Base-by-base conservation (phyloP, 2,888 invertebrate species). In the Pasiphila rectangulata region DNA sequence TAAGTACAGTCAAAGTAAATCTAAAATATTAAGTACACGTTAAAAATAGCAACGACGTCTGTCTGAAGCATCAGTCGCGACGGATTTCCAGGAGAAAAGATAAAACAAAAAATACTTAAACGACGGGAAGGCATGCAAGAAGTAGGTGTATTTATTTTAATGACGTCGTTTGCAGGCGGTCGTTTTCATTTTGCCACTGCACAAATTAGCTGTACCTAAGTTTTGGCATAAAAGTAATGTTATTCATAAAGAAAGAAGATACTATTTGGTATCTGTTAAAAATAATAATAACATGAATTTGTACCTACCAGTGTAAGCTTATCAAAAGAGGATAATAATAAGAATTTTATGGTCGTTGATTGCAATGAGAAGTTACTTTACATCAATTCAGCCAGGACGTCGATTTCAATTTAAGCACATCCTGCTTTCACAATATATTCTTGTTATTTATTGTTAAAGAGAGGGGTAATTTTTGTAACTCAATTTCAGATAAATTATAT, bases 321-420 rank as follows among this genome's bases (percentile, higher is more conserved):
- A n/a, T n/a, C n/a, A n/a, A n/a, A n/a, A n/a, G n/a, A n/a, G n/a
- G n/a, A 1, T 61, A 72, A 81, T 82, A 76, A 78, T 77, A 69
- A 7, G 6, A 13, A 13, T 13, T 12, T 2, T 68, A 73, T 71
- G 74, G 71, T 71, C 69, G 77, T 71, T 83, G 82, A 84, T 85
- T 84, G 81, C 79, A 83, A 80, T 79, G 78, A 78, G 79, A 79
- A 82, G 78, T 82, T 79, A 79, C 73, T 77, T 76, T 78, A 74
- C 76, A 74, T 76, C 76, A 83, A 81, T 82, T 83, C 71, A 82
- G 64, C 64, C 72, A 74, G 75, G 72, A 78, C 78, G 84, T 81
- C 84, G 81, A 82, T 81, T 80, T 82, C 82, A 87, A 86, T 86
- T 86, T 80, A 79, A 79, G 70, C 69, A 72, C 85, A 84, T 87